Percentiles rank a stretch among this genome's conserved stretches.
phyloP scores from a whole-genome alignment of 2,888 invertebrate genomes.

The Diachrysia chrysitis region DNA sequence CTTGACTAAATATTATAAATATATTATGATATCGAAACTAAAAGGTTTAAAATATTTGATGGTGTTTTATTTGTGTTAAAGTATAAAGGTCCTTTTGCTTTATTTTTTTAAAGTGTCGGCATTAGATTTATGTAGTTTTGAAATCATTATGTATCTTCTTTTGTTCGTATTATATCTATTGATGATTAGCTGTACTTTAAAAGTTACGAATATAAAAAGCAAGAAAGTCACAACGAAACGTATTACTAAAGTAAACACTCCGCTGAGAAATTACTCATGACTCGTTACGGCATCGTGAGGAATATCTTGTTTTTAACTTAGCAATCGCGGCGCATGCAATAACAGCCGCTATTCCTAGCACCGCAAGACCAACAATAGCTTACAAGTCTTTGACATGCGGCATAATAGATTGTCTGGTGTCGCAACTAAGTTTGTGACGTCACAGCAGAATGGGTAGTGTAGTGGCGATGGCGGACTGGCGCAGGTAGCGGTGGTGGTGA shows the following conservation, averaged over 20 bases:
- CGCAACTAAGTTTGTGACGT: slow-evolving; percentile 58
- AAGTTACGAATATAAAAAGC: background rate
- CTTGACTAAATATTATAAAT: no score
- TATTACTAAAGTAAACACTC: slow-evolving; percentile 28
- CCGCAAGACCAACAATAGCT: slow-evolving; percentile 47
- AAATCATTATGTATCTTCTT: background rate
- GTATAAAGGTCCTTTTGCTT: background rate
- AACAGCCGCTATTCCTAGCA: slow-evolving; percentile 41
- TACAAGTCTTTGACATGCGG: slow-evolving; percentile 32
- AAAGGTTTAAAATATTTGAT: no score
- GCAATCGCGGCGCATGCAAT: slow-evolving; percentile 26
- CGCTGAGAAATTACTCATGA: slow-evolving; percentile 37
- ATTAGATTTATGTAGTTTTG: background rate
- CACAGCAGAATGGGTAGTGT: slow-evolving; percentile 24
- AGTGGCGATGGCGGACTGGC: slow-evolving; percentile 11
- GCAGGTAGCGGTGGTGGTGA: slow-evolving; percentile 44
- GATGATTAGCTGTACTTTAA: background rate
- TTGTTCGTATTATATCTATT: background rate
- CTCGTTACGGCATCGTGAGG: slow-evolving; percentile 44
- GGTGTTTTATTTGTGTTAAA: no score
- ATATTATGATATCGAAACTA: no score
- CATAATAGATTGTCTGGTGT: slow-evolving; percentile 57
- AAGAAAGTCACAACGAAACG: slow-evolving; percentile 13
- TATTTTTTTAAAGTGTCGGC: background rate
- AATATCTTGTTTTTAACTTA: slow-evolving; percentile 50